Evolutionary conservation across 1,140 invertebrate species (phyloP), one percentile per base, ranked within the genome.

Genomic region (Cyphomyrmex costatus): DNA sequence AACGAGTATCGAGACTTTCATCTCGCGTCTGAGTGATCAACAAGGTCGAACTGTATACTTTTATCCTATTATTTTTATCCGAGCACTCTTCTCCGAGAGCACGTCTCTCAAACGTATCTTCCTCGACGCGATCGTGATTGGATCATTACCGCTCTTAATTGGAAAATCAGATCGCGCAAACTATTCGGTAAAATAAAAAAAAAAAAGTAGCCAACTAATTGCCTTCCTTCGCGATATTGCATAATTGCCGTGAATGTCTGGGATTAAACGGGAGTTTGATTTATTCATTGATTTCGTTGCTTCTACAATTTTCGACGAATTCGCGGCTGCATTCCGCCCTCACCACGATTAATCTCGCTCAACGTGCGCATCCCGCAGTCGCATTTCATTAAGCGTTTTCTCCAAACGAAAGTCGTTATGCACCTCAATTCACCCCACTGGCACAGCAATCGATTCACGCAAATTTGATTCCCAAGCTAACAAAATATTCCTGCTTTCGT

Each of bases 351-450:
- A 83, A 83, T 83, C 68, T 83, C 36, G 53, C 78, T 66, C 78
- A 51, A 70, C 46, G 65, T 80, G 78, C 68, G 36, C 36, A 83
- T 83, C 68, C 68, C 14, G 53, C 79, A 60, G 53, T 73, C 79
- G 79, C 79, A 83, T 83, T 83, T 83, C 79, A 83, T 83, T 83
- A 83, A 83, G 53, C 68, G 79, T 60, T 73, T 73, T 73, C 79
- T 73, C 53, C 53, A 53, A 24, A 74, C 53, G 79, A 60, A 83
- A 83, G 79, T 83, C 79, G 79, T 83, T 82, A 83, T 83, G 36
- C 51, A 46, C 53, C 24, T 73, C 66, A 63, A 71, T 82, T 58
- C 51, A 36, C 51, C 21, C n/a, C 24, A 19, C 8, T 46, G 27
- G 46, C 66, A 51, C 71, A 16, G 24, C 61, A 24, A 88, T 73